These are phyloP conservation scores for Phyllopteryx taeniolatus DNA, from an alignment of 2,113 vertebrate species.

Conservation along the genomic window DNA sequence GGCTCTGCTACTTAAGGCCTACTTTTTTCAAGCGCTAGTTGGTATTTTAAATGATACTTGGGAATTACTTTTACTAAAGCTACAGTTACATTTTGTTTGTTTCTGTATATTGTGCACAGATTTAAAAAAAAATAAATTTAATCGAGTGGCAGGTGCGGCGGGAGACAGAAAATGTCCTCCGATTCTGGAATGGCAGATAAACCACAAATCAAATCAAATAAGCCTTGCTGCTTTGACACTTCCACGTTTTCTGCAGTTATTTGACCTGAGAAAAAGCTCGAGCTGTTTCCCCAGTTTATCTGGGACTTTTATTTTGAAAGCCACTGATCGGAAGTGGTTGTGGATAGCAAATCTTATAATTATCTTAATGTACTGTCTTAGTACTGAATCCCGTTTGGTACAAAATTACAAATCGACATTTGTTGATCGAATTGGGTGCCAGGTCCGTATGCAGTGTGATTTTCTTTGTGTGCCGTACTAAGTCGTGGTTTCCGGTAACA, in stretches of 20 bases:
- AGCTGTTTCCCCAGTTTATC: not conserved
- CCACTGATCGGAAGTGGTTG: slow-evolving; percentile 7
- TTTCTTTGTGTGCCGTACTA: not conserved
- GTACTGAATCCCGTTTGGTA: not conserved
- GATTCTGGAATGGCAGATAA: not conserved
- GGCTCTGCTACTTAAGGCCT: no score
- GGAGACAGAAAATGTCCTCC: no score
- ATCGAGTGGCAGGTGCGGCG: no score
- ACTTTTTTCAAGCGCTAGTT: no score
- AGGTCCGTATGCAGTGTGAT: not conserved
- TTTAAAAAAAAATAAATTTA: no score
- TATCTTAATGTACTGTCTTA: not conserved
- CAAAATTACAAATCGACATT: not conserved
- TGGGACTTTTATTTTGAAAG: slow-evolving; percentile 38
- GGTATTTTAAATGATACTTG: no score
- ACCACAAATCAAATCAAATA: not conserved
- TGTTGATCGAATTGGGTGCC: not conserved
- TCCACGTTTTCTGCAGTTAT: not conserved
- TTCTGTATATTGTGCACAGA: no score
- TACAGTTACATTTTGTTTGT: no score
- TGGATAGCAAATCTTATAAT: not conserved
- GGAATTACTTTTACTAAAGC: no score
- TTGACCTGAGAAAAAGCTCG: not conserved
- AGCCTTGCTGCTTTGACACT: not conserved
- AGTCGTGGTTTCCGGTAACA: not conserved